Base-by-base conservation (phyloP, 2,797 vertebrate genomes). In the Pseudotriccus pelzelni region DNA sequence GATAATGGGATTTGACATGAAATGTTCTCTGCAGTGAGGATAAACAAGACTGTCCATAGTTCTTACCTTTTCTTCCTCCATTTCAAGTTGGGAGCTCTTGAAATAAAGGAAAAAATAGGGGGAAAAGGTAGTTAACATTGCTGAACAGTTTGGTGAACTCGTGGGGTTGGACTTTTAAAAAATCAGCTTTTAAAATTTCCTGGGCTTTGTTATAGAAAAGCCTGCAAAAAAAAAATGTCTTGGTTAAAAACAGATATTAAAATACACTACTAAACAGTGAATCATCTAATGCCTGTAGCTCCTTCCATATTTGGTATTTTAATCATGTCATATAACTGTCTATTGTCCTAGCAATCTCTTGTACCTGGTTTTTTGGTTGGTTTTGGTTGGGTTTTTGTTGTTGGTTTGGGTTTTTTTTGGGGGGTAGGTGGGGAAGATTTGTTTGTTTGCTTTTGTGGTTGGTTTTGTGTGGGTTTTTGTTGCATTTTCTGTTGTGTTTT, bases 401-500 rank as follows among this genome's bases (percentile, higher is more conserved):
- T 27, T 27, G 46, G 11, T 39, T 39, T 39, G 12, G 13, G 6
- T 7, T 24, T 47, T 24, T 24, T 47, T 14, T 7, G 23, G 47
- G 23, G 20, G 19, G 10, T 39, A 14, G 12, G 20, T 21, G 20
- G 19, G 43, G 43, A 10, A 19, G 43, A 43, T 23, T 47, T 44
- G 20, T 23, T 46, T 47, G 23, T 14, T 47, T 49, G 20, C 5
- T 14, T 32, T 52, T n/a, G 44, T 32, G 6, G 14, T 49, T 70
- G 4, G 3, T 10, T 50, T 50, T 50, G 25, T 27, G 27, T 27
- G 49, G 49, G 1, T 22, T 22, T 63, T 23, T 22, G 5, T 18
- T 13, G 11, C 0, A 7, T 18, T 27, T 4, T 32, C 23, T 50
- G 21, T 7, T 11, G 44, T 9, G 44, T 22, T 24, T 14, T 14